phyloP scores from a whole-genome alignment of 2,797 vertebrate species.

The Epinephelus malabaricus region DNA sequence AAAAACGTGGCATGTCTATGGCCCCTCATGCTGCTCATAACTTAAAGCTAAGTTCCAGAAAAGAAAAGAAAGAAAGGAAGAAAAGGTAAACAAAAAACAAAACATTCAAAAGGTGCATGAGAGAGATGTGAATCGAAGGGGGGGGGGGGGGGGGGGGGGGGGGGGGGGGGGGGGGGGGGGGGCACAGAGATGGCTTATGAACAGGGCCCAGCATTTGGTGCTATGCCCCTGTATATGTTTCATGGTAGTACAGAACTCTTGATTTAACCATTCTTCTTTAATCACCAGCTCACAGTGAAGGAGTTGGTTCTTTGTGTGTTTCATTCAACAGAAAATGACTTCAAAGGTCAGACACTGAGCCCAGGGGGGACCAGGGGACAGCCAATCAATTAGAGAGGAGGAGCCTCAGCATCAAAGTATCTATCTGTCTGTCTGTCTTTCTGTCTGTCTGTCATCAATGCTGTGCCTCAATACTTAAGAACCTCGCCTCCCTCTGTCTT shows the following conservation, averaged over 20 bases:
- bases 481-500: slow-evolving; percentile 29
- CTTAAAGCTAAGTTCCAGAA: too few relatives aligned
- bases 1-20: too few relatives aligned
- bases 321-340: slow-evolving; percentile 89
- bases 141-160: too few relatives aligned
- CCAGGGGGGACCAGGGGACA: slow-evolving; percentile 90
- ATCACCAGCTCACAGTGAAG: background rate
- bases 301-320: slow-evolving; percentile 26
- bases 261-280: background rate
- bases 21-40: too few relatives aligned
- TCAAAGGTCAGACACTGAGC: slow-evolving; percentile 90
- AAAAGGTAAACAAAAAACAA: too few relatives aligned
- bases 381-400: slow-evolving; percentile 86
- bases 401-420: slow-evolving; percentile 83
- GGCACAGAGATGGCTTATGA: too few relatives aligned
- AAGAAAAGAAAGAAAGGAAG: too few relatives aligned
- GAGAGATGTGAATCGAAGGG: too few relatives aligned
- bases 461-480: background rate
- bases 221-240: too few relatives aligned
- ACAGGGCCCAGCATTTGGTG: too few relatives aligned
- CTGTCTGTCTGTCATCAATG: background rate
- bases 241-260: background rate
- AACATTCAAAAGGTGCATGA: too few relatives aligned
- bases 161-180: too few relatives aligned
- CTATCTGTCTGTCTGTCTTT: background rate